Percentiles rank a stretch among this genome's conserved stretches.
Evolutionary conservation across 2,113 vertebrate genomes (phyloP).

Genomic region (Sceloporus undulatus): DNA sequence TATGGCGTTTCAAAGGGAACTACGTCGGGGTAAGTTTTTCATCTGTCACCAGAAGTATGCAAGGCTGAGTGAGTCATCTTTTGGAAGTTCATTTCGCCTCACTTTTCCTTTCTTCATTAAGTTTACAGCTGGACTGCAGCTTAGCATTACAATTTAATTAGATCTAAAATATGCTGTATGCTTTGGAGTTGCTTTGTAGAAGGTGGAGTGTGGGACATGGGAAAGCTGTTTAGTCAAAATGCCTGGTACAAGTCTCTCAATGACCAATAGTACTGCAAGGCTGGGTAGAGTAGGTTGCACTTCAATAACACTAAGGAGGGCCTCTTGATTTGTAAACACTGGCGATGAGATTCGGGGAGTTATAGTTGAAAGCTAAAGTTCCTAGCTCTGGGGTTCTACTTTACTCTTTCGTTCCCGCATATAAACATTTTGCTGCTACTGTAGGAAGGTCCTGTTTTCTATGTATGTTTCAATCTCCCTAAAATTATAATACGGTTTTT

Average conservation of each 20-base stretch:
- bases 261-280: neutral
- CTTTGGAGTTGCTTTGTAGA: neutral
- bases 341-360: no score
- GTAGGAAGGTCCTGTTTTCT: no score
- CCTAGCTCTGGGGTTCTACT: neutral
- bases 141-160: neutral
- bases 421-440: neutral
- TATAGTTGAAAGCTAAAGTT: no score
- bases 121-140: neutral
- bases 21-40: neutral
- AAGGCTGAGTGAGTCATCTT: neutral
- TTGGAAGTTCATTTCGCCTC: neutral
- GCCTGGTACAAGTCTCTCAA: neutral
- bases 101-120: neutral
- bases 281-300: neutral
- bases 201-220: neutral
- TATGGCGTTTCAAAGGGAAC: neutral
- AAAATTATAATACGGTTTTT: neutral
- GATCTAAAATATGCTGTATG: neutral
- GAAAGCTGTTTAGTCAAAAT: no score
- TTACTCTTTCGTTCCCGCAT: neutral
- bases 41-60: neutral
- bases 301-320: no score
- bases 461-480: neutral
- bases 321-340: neutral